These are phyloP conservation scores for Ia io DNA, from an alignment of 2,113 vertebrate genomes.

Conservation along the genomic window DNA sequence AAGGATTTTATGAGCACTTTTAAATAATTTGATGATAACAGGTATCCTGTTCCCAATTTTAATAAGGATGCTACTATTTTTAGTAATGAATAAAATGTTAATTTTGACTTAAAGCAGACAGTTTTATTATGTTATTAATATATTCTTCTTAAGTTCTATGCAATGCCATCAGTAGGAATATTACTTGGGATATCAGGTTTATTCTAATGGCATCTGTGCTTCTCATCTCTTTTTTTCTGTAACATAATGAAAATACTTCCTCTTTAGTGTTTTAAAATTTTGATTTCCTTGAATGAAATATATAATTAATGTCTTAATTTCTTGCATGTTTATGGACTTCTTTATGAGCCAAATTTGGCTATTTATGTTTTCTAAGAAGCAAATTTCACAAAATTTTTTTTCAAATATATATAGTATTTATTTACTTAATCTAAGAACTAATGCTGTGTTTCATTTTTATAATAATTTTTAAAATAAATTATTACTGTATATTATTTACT, in stretches of 20 bases:
- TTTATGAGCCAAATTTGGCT: neutral
- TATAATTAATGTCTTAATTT: neutral
- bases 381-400: neutral
- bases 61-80: neutral
- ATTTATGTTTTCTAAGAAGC: neutral
- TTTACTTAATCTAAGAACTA: neutral
- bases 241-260: neutral
- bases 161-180: neutral
- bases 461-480: neutral
- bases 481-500: neutral
- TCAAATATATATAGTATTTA: neutral
- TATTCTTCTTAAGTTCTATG: neutral
- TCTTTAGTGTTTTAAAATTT: neutral
- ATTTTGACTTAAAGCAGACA: neutral
- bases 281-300: neutral
- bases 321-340: neutral
- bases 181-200: neutral
- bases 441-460: neutral
- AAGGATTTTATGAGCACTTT: neutral
- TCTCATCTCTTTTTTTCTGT: neutral
- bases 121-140: neutral
- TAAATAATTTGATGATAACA: neutral
- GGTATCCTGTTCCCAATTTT: neutral
- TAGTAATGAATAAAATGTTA: neutral
- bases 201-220: neutral